Evolutionary conservation across 2,113 vertebrate species (phyloP), one percentile per base, ranked within the genome.

Genomic region (Shinisaurus crocodilurus): DNA sequence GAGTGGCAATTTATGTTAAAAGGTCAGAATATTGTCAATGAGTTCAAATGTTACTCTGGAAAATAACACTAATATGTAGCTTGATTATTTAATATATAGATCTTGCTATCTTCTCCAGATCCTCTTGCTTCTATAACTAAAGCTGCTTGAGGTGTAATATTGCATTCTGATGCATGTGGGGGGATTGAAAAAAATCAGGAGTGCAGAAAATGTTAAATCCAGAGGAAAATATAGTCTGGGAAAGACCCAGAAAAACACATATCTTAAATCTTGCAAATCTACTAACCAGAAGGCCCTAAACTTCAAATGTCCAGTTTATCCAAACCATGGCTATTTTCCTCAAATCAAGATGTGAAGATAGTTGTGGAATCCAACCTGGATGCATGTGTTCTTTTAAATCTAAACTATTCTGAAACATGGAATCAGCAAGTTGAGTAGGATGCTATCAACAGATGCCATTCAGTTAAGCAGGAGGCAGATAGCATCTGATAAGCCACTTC

Each of bases 351-450:
- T 92, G 88, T 50, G 72, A 93, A 89, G 76, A 91, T 89, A 72
- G 60, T 88, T 63, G 23, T 77, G 87, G 95, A 95, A 96, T 94
- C 88, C 60, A 91, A 79, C 60, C 75, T 94, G 94, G 90, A 95
- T 86, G 89, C 60, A 91, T 81, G 74, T 85, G 27, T 32, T 86
- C 91, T 92, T 92, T 86, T 87, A 81, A 40, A 93, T 88, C 37
- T 91, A 92, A 94, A 86, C 50, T 76, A 88, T 92, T 94, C 89
- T 93, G 91, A 93, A 96, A 92, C 70, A 90, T 43, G 90, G 86
- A 88, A 54, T 75, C 34, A 16, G 37, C 12, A 72, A 91, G 87
- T 92, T 79, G 91, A 81, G 80, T 12, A 89, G 76, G 77, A 60
- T 13, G 87, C 85, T 91, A 67, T 74, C 60, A 91, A 70, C 72